Base-by-base conservation (phyloP, 2,888 invertebrate species). In the Beris morrisii region DNA sequence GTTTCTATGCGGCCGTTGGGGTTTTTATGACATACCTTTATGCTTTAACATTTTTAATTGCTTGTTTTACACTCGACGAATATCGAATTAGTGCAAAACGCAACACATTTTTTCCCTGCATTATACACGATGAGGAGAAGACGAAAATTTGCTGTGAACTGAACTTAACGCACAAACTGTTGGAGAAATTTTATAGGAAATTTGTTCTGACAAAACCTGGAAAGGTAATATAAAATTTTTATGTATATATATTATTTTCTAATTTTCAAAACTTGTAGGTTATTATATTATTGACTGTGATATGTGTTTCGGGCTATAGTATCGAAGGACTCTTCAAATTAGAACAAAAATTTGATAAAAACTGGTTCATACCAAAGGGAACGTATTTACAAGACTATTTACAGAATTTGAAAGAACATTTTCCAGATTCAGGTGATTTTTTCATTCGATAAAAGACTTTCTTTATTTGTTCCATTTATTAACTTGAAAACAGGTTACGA, bases 21-120 rank as follows among this genome's bases (percentile, higher is more conserved):
- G 89, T 93, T 1, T 83, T 91, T 67, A 86, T 89, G 73, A 89
- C 91, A 28, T 92, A 88, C 77, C 79, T 89, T 65, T 88, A 87
- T 74, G 89, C 90, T 72, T 85, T 90, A 5, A 92, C 92, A n/a
- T 90, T 92, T 78, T 93, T 92, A 79, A 86, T 90, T 12, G 91
- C 91, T 2, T 87, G 89, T 70, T 87, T 93, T 73, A 85, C 88
- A 0, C 76, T 92, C 70, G 93, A 93, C 74, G 84, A 90, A 66
- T 82, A 76, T 73, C 82, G 91, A 74, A 82, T 89, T 15, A 84
- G 85, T 71, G 77, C 77, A 2, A 86, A 86, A 69, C 81, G 88
- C 73, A 90, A 91, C 75, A 87, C 89, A 3, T 73, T 88, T 53
- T 31, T 89, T 1, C 86, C 88, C 65, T 92, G 90, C 74, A 86